phyloP scores from a whole-genome alignment of 92 coral and sea anemone genomes.

The Umimayanthus kanabou region DNA sequence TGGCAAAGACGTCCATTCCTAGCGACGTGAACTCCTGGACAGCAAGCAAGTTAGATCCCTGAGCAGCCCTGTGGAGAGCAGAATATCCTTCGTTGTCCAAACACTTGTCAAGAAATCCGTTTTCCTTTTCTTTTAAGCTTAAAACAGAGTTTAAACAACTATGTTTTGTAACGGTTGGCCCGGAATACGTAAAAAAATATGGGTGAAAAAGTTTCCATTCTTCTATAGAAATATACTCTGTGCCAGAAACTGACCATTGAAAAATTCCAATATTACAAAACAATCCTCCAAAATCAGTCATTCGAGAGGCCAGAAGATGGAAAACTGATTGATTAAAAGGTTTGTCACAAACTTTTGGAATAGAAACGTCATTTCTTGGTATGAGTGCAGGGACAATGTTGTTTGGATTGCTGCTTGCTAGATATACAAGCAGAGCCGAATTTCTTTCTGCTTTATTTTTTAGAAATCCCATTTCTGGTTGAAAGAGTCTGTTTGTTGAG shows the following conservation, averaged over 20 bases:
- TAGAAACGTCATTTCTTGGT: background rate
- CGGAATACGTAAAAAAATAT: background rate
- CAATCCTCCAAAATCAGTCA: slow-evolving; percentile 40
- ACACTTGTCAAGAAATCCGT: slow-evolving; percentile 22
- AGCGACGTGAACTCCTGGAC: background rate
- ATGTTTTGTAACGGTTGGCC: background rate
- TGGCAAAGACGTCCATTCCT: slow-evolving; percentile 3
- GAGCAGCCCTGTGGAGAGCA: slow-evolving; percentile 28
- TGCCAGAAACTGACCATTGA: background rate
- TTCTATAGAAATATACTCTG: background rate
- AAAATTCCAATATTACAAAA: background rate
- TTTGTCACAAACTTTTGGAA: background rate
- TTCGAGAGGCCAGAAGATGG: slow-evolving; percentile 31
- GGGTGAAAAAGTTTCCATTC: background rate
- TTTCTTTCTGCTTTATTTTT: background rate
- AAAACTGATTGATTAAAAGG: slow-evolving; percentile 23
- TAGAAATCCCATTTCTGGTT: background rate
- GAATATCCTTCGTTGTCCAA: slow-evolving; percentile 31
- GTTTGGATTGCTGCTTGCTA: background rate
- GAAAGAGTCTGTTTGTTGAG: background rate
- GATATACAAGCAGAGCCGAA: background rate
- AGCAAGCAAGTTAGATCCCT: slow-evolving; percentile 13
- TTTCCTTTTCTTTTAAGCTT: background rate
- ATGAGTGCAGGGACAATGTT: background rate
- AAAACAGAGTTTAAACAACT: background rate